phyloP scores from a whole-genome alignment of 2,797 vertebrate species.

The Setipinna tenuifilis region DNA sequence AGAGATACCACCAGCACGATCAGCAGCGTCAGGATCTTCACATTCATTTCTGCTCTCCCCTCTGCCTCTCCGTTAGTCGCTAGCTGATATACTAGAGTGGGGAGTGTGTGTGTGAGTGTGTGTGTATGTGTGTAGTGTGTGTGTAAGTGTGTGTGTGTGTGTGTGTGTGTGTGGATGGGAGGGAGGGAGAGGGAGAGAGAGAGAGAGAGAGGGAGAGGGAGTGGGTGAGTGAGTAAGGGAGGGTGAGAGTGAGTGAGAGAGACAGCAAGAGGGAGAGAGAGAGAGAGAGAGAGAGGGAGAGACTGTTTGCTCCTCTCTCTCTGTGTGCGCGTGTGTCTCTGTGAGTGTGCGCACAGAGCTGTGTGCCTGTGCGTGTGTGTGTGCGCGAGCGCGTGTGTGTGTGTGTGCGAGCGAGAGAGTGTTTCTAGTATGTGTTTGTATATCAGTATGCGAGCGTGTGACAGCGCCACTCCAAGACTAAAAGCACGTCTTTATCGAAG shows the following conservation, averaged over 20 bases:
- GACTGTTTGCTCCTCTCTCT: constrained; percentile 72
- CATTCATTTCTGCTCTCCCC: constrained; percentile 87
- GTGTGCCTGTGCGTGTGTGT: constrained; percentile 66
- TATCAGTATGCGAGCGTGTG: constrained; percentile 72
- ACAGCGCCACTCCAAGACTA: constrained; percentile 77
- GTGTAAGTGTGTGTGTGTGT: constrained; percentile 53
- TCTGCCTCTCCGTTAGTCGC: constrained; percentile 79
- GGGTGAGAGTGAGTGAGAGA: constrained; percentile 40
- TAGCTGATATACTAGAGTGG: constrained; percentile 84
- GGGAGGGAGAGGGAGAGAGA: constrained; percentile 50
- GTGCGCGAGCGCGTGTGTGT: constrained; percentile 48
- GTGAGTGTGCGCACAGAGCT: constrained; percentile 52
- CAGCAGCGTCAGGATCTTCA: constrained; percentile 87
- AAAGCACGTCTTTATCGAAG: constrained; percentile 76
- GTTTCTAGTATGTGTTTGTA: constrained; percentile 72
- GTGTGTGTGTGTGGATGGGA: constrained; percentile 18
- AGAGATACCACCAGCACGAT: constrained; percentile 86
- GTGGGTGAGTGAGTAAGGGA: constrained; percentile 43
- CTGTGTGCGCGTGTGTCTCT: constrained; percentile 62
- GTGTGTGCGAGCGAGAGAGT: constrained; percentile 45
- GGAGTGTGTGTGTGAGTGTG: constrained; percentile 70
- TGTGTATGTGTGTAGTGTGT: constrained; percentile 44
- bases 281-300: constrained; percentile 67
- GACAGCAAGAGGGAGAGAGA: constrained; percentile 48
- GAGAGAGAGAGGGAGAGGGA: constrained; percentile 62